Percentiles rank a stretch among this genome's conserved stretches.
Evolutionary conservation across 2,888 invertebrate species (phyloP).

Genomic region (Conops quadrifasciatus): DNA sequence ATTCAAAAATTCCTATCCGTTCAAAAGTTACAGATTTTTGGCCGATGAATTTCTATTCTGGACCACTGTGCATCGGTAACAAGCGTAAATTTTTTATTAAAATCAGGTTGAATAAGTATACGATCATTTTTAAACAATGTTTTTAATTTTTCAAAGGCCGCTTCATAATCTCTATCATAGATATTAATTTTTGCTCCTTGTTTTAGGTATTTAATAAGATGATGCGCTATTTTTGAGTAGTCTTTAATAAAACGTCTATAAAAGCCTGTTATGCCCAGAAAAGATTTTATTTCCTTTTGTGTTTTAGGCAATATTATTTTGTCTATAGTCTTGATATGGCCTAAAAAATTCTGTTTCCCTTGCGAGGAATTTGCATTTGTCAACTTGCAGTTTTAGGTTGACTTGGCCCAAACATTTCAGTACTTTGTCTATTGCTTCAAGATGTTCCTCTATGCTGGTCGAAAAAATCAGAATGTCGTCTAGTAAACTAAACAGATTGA

Average conservation of each 20-base stretch:
- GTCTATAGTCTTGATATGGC: slow-evolving; percentile 40
- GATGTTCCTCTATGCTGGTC: slow-evolving; percentile 38
- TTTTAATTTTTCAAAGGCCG: slow-evolving; percentile 34
- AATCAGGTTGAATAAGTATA: slow-evolving; percentile 41
- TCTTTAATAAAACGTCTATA: slow-evolving; percentile 29
- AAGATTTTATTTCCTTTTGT: slow-evolving; percentile 39
- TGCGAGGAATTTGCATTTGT: slow-evolving; percentile 39
- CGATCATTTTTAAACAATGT: slow-evolving; percentile 29
- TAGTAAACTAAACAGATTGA: slow-evolving; percentile 35
- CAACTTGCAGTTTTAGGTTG: slow-evolving; percentile 37
- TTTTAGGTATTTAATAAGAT: background rate
- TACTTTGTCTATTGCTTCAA: slow-evolving; percentile 31
- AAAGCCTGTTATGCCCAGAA: slow-evolving; percentile 39
- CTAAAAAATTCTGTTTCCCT: slow-evolving; percentile 39
- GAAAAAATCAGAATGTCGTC: slow-evolving; percentile 42
- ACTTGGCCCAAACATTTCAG: slow-evolving; percentile 29
- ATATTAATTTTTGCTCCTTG: slow-evolving; percentile 25
- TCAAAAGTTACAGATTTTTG: too few species aligned
- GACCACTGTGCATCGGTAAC: slow-evolving; percentile 43
- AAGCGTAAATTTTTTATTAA: slow-evolving; percentile 38
- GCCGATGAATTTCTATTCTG: too few species aligned
- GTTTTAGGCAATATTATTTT: slow-evolving; percentile 37
- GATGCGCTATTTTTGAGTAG: slow-evolving; percentile 30
- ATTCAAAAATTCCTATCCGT: too few species aligned
- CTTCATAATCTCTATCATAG: slow-evolving; percentile 19